phyloP scores from a whole-genome alignment of 1,140 invertebrate genomes.

The Tribolium castaneum region DNA sequence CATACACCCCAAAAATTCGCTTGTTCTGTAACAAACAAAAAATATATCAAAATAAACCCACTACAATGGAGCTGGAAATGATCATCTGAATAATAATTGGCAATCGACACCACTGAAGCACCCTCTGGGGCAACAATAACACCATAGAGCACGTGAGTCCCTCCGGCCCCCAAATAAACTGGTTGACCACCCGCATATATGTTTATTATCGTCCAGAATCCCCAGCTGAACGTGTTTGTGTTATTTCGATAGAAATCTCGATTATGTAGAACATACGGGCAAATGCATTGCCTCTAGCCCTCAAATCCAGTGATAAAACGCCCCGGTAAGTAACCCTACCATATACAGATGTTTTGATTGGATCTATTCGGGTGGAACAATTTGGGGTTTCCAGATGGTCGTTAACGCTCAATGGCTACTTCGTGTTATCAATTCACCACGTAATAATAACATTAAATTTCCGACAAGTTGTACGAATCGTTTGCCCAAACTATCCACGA shows the following conservation, averaged over 20 bases:
- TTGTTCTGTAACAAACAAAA: constrained; percentile 72
- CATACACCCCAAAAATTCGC: constrained; percentile 84
- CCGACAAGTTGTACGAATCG: neutral
- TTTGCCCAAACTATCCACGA: neutral
- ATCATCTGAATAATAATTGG: neutral
- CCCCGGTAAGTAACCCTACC: constrained; percentile 11
- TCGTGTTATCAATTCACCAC: constrained; percentile 12
- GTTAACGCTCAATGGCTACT: constrained; percentile 10
- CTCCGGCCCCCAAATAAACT: constrained; percentile 6
- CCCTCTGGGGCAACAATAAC: constrained; percentile 21
- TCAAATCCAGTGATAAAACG: constrained; percentile 11
- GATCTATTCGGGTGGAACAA: constrained; percentile 8
- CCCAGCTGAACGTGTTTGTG: constrained; percentile 26
- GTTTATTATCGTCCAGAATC: neutral
- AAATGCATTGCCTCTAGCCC: constrained; percentile 12
- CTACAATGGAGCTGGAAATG: neutral
- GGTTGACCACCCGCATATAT: constrained; percentile 37
- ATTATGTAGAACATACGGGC: constrained; percentile 26
- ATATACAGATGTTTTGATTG: constrained; percentile 31
- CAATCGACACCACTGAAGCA: constrained; percentile 1
- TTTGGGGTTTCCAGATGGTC: constrained; percentile 1
- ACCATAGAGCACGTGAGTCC: neutral
- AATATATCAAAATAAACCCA: neutral
- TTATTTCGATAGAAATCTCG: constrained; percentile 28
- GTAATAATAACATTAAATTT: neutral